These are phyloP conservation scores for Hirtodrosophila alboralis DNA, from an alignment of 2,888 invertebrate species.

Conservation along the genomic window DNA sequence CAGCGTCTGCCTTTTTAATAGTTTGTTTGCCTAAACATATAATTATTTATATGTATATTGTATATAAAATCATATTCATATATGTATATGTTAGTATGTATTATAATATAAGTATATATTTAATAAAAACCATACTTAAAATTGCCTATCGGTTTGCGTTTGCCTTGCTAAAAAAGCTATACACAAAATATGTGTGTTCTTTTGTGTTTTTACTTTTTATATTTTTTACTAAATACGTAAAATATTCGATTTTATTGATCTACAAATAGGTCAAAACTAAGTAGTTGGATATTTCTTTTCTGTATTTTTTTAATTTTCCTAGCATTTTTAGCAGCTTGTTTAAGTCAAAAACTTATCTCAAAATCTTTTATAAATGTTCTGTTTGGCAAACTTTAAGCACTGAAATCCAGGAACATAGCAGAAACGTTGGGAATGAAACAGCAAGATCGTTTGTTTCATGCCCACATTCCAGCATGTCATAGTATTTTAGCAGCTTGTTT, in stretches of 20 bases:
- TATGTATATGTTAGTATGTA: slow-evolving; percentile 20
- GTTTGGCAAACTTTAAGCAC: slow-evolving; percentile 36
- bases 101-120: slow-evolving; percentile 50
- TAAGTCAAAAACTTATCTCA: slow-evolving; percentile 39
- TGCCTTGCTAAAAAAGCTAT: slow-evolving; percentile 46
- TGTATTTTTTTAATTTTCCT: slow-evolving; percentile 3
- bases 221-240: slow-evolving; percentile 25
- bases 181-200: slow-evolving; percentile 41
- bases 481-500: slow-evolving; percentile 14
- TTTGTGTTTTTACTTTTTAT: slow-evolving; percentile 3
- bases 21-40: slow-evolving; percentile 54
- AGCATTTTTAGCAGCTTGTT: slow-evolving; percentile 31
- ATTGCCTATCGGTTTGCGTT: slow-evolving; percentile 49
- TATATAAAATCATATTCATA: slow-evolving; percentile 68
- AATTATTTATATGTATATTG: slow-evolving; percentile 54
- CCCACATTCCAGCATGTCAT: slow-evolving; percentile 24
- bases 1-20: slow-evolving; percentile 70
- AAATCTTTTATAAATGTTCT: slow-evolving; percentile 19
- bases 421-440: slow-evolving; percentile 36
- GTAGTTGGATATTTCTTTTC: slow-evolving; percentile 6
- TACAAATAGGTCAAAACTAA: slow-evolving; percentile 19
- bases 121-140: slow-evolving; percentile 58
- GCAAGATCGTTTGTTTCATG: slow-evolving; percentile 38
- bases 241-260: slow-evolving; percentile 16
- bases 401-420: neutral